Percentiles rank a stretch among this genome's conserved stretches.
Conservation (phyloP, 2,797 vertebrate species). For the Natrix natrix region DNA sequence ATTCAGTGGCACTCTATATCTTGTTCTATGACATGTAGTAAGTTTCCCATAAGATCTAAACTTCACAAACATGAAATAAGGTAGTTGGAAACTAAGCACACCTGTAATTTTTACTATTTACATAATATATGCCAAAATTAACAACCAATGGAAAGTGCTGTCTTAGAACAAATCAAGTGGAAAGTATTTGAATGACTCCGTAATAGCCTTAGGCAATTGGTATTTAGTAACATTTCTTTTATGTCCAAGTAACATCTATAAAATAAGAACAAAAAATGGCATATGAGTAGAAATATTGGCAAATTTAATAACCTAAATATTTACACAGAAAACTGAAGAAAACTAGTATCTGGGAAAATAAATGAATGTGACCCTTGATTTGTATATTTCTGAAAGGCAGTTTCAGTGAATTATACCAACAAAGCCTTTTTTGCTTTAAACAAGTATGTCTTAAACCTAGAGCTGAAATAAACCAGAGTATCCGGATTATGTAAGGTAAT, state of each 20-base stretch:
- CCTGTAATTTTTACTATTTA: not conserved
- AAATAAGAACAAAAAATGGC: not conserved
- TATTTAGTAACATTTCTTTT: not conserved
- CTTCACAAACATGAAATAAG: not conserved
- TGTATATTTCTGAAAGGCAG: slow-evolving; percentile 36
- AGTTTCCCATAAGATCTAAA: not conserved
- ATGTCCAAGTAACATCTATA: not conserved
- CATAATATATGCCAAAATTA: not conserved
- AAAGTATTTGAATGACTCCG: slow-evolving; percentile 8
- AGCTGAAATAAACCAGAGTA: slow-evolving; percentile 55
- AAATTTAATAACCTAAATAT: not conserved
- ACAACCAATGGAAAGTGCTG: not conserved
- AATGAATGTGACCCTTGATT: slow-evolving; percentile 41
- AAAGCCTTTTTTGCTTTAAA: slow-evolving; percentile 49
- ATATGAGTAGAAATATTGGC: not conserved
- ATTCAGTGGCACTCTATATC: not conserved
- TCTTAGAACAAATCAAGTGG: not conserved
- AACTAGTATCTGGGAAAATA: slow-evolving; percentile 34
- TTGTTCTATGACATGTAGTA: not conserved
- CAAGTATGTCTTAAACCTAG: slow-evolving; percentile 38
- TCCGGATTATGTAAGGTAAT: slow-evolving; percentile 36
- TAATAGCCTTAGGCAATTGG: not conserved
- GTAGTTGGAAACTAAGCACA: not conserved
- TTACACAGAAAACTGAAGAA: slow-evolving; percentile 28
- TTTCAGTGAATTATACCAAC: slow-evolving; percentile 25